Percentiles rank a stretch among this genome's conserved stretches.
These are phyloP conservation scores for Microctonus aethiopoides DNA, from an alignment of 2,888 invertebrate genomes.

Conservation along the genomic window DNA sequence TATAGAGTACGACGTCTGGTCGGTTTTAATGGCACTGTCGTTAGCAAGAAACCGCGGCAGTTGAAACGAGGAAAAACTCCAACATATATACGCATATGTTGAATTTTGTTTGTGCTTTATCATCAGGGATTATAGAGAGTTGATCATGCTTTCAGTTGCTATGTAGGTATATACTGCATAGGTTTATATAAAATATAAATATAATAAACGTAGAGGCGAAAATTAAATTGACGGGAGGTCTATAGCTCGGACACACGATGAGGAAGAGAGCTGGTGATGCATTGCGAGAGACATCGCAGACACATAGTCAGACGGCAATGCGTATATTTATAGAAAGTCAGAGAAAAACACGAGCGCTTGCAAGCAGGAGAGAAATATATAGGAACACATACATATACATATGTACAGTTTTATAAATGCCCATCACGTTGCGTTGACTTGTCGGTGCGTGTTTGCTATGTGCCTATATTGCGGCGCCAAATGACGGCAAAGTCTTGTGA, in stretches of 20 bases:
- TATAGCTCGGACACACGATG: slow-evolving; percentile 20
- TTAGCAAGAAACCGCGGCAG: slow-evolving; percentile 23
- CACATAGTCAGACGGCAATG: slow-evolving; percentile 54
- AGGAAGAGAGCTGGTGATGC: slow-evolving; percentile 11
- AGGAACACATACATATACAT: not conserved
- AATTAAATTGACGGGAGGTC: slow-evolving; percentile 13
- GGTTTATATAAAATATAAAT: too few species aligned
- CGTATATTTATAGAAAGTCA: slow-evolving; percentile 53
- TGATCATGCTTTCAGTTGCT: not conserved
- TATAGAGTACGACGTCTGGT: slow-evolving; percentile 27
- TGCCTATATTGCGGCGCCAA: slow-evolving; percentile 51
- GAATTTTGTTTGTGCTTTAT: too few species aligned
- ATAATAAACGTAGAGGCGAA: not conserved
- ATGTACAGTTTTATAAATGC: not conserved
- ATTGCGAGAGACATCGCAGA: slow-evolving; percentile 53
- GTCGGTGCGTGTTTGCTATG: slow-evolving; percentile 4
- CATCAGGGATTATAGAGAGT: not conserved
- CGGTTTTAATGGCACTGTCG: slow-evolving; percentile 29
- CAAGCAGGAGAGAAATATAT: slow-evolving; percentile 23
- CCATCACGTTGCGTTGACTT: not conserved
- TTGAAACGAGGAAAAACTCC: not conserved
- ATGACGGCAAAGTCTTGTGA: slow-evolving; percentile 45
- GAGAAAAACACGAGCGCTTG: slow-evolving; percentile 10
- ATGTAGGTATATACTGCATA: not conserved
- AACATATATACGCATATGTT: too few species aligned